Conservation (phyloP, 2,113 vertebrate genomes). For the Pavo muticus region DNA sequence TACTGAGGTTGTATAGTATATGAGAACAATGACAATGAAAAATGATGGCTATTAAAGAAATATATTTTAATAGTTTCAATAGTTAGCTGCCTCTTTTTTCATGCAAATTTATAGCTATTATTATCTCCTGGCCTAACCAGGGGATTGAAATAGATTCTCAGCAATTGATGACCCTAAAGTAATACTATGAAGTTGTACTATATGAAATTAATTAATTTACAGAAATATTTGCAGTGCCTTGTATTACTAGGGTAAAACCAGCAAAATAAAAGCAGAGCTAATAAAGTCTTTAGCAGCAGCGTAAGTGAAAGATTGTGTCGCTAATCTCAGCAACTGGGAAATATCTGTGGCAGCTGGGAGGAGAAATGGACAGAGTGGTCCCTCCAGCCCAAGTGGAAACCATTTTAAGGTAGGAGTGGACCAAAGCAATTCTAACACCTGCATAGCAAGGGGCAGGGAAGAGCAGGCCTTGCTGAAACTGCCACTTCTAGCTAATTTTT, state of each 20-base stretch:
- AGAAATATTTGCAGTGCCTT: neutral
- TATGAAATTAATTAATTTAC: neutral
- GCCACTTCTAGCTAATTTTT: neutral
- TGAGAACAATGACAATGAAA: conserved; percentile 32
- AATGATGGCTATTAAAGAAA: conserved; percentile 31
- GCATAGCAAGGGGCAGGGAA: neutral
- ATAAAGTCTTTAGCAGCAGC: neutral
- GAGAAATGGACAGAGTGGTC: neutral
- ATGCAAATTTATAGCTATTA: neutral
- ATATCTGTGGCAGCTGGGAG: neutral
- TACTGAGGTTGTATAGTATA: neutral
- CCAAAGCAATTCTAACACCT: fast-evolving
- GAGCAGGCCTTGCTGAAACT: neutral
- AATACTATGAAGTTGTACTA: neutral
- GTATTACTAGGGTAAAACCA: neutral
- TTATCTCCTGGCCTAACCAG: neutral
- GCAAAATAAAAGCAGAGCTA: neutral
- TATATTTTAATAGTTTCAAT: conserved; percentile 9
- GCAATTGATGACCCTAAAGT: neutral
- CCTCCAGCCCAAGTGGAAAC: neutral
- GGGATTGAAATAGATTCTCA: neutral
- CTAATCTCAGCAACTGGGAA: neutral
- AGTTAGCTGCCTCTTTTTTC: neutral
- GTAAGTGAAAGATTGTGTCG: neutral
- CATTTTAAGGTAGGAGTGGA: neutral